These are phyloP conservation scores for Zalophus californianus DNA, from an alignment of 2,797 vertebrate genomes.

Conservation along the genomic window DNA sequence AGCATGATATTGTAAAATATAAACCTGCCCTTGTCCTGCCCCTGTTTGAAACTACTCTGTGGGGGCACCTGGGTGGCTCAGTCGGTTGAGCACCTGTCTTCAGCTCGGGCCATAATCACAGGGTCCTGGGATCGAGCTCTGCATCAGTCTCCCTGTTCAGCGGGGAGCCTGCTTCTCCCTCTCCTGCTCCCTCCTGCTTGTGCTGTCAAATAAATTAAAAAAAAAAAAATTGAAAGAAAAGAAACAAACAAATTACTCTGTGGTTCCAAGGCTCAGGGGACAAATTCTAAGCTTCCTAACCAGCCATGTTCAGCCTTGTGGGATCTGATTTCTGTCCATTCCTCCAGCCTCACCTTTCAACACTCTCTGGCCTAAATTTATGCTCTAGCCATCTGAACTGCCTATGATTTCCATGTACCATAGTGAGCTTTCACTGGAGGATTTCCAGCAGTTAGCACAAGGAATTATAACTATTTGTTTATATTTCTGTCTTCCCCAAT, in stretches of 20 bases:
- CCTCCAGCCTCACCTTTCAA: neutral
- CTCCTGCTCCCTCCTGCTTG: no score
- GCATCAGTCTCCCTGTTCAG: no score
- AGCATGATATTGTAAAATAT: constrained; percentile 31
- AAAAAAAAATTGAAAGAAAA: no score
- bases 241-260: neutral
- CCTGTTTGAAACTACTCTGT: neutral
- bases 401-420: neutral
- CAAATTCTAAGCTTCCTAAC: constrained; percentile 6
- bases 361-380: neutral
- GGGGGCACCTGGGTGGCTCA: no score
- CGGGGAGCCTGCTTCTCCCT: no score
- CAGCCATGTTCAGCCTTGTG: neutral
- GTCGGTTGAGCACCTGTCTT: no score
- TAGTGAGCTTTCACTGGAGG: neutral
- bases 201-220: no score
- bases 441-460: constrained; percentile 37
- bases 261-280: neutral
- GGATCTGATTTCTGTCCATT: neutral
- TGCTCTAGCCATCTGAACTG: neutral
- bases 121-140: no score
- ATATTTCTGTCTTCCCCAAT: neutral
- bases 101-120: no score
- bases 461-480: constrained; percentile 38
- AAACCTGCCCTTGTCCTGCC: neutral